Evolutionary conservation across 1,140 invertebrate genomes (phyloP), one percentile per base, ranked within the genome.

Genomic region (Conus betulinus): DNA sequence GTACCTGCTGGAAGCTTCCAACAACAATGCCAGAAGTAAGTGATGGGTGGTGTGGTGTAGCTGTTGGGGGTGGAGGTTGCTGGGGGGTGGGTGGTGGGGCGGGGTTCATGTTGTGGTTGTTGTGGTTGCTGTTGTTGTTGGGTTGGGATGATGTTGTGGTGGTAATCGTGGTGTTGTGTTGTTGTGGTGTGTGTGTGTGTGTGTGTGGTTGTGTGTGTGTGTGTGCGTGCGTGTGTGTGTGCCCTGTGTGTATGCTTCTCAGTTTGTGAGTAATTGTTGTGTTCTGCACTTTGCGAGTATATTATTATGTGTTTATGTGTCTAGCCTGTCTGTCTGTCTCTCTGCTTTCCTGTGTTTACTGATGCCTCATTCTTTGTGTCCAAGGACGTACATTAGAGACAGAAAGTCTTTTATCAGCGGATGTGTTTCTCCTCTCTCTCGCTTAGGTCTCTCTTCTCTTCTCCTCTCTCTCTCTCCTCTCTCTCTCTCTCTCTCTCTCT

Each of bases 21-120:
- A n/a, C 27, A 83, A 91, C 25, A n/a, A n/a, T n/a, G 83, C 88
- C 2, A 63, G 91, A 91, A 85, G 91, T 91, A 87, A 91, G 91
- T 87, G 55, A 20, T 23, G 20, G 20, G 7, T 74, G 63, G 25
- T n/a, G 51, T 71, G 8, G 53, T 52, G 15, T 85, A 20, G 51
- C 67, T 13, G n/a, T n/a, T 60, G n/a, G 53, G 23, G 74, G 55
- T 10, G 15, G 71, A 23, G 71, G 71, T 8, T 8, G 71, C 8
- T 20, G 71, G 71, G 71, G 71, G 71, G 15, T 20, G 71, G 23
- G 15, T 13, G 15, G 23, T 74, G 71, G 71, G n/a, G 71, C n/a
- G 76, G 10, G 81, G n/a, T n/a, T n/a, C 27, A 5, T n/a, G 57
- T 20, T 67, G 67, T n/a, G 63, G 27, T 23, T n/a, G 71, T 81